Conservation (phyloP, 2,113 vertebrate species). For the Anoura caudifer region DNA sequence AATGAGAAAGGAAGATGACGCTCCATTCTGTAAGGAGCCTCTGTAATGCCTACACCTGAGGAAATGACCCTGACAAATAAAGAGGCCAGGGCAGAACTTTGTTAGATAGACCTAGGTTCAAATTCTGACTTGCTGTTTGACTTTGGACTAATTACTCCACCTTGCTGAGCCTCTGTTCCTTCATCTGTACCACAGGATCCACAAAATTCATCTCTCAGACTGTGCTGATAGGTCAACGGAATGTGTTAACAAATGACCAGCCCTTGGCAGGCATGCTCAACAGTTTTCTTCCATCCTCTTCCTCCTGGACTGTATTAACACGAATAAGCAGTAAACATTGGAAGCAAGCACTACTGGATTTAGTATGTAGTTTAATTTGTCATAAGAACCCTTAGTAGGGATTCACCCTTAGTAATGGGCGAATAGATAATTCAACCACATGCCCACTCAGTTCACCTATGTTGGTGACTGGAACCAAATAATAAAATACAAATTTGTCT, state of each 20-base stretch:
- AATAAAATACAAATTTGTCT: not conserved
- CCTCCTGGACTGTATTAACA: not conserved
- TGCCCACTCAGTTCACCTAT: not conserved
- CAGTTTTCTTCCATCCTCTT: not conserved
- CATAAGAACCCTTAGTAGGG: not conserved
- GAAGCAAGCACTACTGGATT: not conserved
- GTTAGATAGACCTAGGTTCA: not conserved
- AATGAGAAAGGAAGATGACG: not conserved
- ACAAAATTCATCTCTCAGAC: not conserved
- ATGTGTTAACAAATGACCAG: not conserved
- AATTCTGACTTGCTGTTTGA: not conserved
- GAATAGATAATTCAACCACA: not conserved
- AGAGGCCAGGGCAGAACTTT: not conserved
- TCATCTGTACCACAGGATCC: not conserved
- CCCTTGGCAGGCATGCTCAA: fast-evolving
- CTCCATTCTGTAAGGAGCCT: fast-evolving
- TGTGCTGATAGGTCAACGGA: not conserved
- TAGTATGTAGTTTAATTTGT: not conserved
- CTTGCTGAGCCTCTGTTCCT: not conserved
- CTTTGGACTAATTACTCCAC: not conserved
- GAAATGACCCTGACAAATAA: not conserved
- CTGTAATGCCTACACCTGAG: fast-evolving
- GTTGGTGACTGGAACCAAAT: not conserved
- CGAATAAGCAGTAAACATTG: fast-evolving
- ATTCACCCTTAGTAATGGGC: not conserved